Evolutionary conservation across 2,113 vertebrate species (phyloP).

Genomic region (Xyrauchen texanus): DNA sequence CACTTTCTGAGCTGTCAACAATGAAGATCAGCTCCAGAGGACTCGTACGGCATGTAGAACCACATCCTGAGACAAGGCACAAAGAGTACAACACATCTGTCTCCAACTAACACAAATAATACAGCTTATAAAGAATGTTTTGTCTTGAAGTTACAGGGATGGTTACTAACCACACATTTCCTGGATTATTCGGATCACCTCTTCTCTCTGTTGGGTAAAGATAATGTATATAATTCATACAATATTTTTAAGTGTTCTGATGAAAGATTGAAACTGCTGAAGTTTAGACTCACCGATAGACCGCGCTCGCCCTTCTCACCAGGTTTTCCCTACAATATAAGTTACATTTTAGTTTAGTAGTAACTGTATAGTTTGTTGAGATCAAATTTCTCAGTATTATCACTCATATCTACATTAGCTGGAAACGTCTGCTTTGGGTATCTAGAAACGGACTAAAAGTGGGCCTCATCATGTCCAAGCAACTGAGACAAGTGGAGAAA

Average conservation of each 20-base stretch:
- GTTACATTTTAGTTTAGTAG: neutral
- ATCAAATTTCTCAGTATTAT: no score
- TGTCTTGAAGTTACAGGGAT: conserved; percentile 34
- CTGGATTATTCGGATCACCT: conserved; percentile 82
- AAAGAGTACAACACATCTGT: neutral
- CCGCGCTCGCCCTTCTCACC: conserved; percentile 82
- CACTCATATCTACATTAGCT: neutral
- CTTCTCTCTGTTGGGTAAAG: conserved; percentile 78
- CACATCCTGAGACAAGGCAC: conserved; percentile 75
- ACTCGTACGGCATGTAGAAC: conserved; percentile 75
- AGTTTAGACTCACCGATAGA: conserved; percentile 78
- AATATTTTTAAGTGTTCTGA: neutral
- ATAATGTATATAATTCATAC: neutral
- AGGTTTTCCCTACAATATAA: conserved; percentile 70
- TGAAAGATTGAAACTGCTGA: neutral
- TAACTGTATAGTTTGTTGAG: no score
- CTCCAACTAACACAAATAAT: neutral
- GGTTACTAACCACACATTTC: conserved; percentile 80
- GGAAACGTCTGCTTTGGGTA: neutral
- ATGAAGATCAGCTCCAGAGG: conserved; percentile 87
- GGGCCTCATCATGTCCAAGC: neutral
- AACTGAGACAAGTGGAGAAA: no score
- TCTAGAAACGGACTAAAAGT: neutral
- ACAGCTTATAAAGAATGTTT: conserved; percentile 49
- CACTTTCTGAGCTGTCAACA: conserved; percentile 88